Evolutionary conservation across 2,888 invertebrate genomes (phyloP).

Genomic region (Papilio demoleus): DNA sequence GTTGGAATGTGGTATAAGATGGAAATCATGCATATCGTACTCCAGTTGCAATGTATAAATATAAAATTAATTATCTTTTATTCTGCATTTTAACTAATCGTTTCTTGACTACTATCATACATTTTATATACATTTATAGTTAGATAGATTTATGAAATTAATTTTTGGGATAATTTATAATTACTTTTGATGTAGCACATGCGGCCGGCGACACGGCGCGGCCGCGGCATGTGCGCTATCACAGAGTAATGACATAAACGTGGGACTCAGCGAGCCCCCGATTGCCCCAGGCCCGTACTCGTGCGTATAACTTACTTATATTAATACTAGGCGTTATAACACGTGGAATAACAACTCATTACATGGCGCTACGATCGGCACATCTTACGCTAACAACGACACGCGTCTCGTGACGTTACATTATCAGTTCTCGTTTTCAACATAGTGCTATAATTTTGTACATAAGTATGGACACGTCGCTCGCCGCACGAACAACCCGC

Average conservation of each 20-base stretch:
- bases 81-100: conserved; percentile 68
- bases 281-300: conserved; percentile 83
- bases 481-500: conserved; percentile 45
- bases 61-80: conserved; percentile 52
- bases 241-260: conserved; percentile 82
- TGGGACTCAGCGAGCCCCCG: conserved; percentile 74
- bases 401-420: conserved; percentile 56
- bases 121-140: conserved; percentile 78
- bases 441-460: conserved; percentile 65
- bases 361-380: conserved; percentile 75
- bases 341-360: conserved; percentile 77
- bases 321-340: conserved; percentile 78
- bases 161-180: conserved; percentile 83
- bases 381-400: conserved; percentile 64
- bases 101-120: conserved; percentile 74
- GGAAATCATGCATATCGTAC: conserved; percentile 80
- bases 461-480: conserved; percentile 66
- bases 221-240: conserved; percentile 77
- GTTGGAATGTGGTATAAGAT: conserved; percentile 79
- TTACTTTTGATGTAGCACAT: conserved; percentile 81
- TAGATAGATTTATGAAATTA: conserved; percentile 79
- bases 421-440: conserved; percentile 61
- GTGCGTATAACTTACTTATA: conserved; percentile 77
- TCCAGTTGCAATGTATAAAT: conserved; percentile 64
- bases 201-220: conserved; percentile 66